phyloP scores from a whole-genome alignment of 2,113 vertebrate genomes.

The Colossoma macropomum region DNA sequence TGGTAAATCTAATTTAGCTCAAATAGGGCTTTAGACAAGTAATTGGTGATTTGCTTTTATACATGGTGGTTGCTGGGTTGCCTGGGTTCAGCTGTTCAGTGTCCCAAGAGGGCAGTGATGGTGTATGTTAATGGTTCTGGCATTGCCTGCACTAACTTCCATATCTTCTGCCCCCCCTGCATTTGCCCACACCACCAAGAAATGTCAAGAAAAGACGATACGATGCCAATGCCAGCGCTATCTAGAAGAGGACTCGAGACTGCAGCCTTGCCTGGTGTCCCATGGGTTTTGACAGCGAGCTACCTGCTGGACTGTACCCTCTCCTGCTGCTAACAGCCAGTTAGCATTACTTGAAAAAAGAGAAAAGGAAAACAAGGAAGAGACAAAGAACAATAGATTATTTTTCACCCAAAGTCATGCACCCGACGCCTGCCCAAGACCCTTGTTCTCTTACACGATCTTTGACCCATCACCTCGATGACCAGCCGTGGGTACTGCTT shows the following conservation, averaged over 20 bases:
- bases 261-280: constrained; percentile 66
- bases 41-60: neutral
- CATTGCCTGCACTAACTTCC: constrained; percentile 58
- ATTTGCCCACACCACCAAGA: constrained; percentile 80
- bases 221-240: constrained; percentile 92
- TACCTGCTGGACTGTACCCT: constrained; percentile 75
- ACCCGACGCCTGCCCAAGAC: constrained; percentile 70
- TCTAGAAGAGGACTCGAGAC: constrained; percentile 80
- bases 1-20: neutral
- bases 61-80: constrained; percentile 39
- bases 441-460: constrained; percentile 15
- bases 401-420: constrained; percentile 74
- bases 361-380: constrained; percentile 55
- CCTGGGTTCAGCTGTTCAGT: constrained; percentile 41
- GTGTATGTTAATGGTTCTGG: constrained; percentile 41
- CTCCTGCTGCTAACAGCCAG: constrained; percentile 76
- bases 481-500: constrained; percentile 21
- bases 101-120: constrained; percentile 31
- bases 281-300: constrained; percentile 77
- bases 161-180: constrained; percentile 71
- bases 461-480: constrained; percentile 65
- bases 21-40: neutral
- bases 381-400: constrained; percentile 69
- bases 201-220: constrained; percentile 99
- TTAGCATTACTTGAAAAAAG: constrained; percentile 76